phyloP scores from a whole-genome alignment of 2,888 invertebrate genomes.

The Lacanobia oleracea region DNA sequence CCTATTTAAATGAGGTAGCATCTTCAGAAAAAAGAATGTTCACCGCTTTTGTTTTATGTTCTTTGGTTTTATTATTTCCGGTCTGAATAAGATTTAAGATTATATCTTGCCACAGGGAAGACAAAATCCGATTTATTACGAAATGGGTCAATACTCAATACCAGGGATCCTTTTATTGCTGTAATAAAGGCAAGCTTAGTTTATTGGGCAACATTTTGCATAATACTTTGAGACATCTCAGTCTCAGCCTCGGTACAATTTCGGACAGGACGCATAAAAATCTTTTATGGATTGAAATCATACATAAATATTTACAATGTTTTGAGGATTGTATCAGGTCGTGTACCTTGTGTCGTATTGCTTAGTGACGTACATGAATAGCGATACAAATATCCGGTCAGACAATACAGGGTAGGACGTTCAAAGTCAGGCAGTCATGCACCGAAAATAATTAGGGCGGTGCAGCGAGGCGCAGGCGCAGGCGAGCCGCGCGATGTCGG shows the following conservation, averaged over 20 bases:
- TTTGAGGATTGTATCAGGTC: slow-evolving; percentile 38
- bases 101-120: slow-evolving; percentile 20
- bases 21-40: slow-evolving; percentile 43
- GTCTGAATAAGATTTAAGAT: slow-evolving; percentile 38
- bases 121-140: slow-evolving; percentile 41
- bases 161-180: slow-evolving; percentile 45
- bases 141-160: slow-evolving; percentile 47
- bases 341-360: slow-evolving; percentile 38
- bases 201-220: slow-evolving; percentile 50
- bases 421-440: slow-evolving; percentile 65
- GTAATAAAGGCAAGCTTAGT: slow-evolving; percentile 46
- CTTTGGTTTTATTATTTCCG: slow-evolving; percentile 56
- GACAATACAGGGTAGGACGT: slow-evolving; percentile 53
- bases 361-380: slow-evolving; percentile 38
- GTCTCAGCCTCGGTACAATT: slow-evolving; percentile 29
- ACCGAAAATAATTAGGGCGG: slow-evolving; percentile 66
- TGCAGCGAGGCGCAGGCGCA: slow-evolving; percentile 61
- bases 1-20: slow-evolving; percentile 65
- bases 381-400: slow-evolving; percentile 52
- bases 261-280: slow-evolving; percentile 53
- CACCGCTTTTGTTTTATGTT: slow-evolving; percentile 39
- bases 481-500: slow-evolving; percentile 50
- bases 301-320: slow-evolving; percentile 42
- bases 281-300: slow-evolving; percentile 31
- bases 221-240: slow-evolving; percentile 52